Percentiles rank a stretch among this genome's conserved stretches.
These are phyloP conservation scores for Arvicola amphibius DNA, from an alignment of 2,797 vertebrate genomes.

Conservation along the genomic window DNA sequence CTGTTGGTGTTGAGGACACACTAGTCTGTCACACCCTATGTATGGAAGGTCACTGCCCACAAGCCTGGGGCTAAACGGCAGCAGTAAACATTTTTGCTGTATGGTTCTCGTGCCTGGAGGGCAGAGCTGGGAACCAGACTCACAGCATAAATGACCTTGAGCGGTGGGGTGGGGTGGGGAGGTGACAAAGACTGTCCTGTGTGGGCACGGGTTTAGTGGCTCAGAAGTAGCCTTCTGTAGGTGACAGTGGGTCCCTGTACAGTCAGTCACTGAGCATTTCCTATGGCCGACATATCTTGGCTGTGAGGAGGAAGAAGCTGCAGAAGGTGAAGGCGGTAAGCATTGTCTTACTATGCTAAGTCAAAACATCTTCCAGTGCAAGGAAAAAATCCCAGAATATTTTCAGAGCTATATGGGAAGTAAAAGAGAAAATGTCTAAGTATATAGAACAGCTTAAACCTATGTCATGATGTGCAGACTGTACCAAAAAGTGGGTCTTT, in stretches of 20 bases:
- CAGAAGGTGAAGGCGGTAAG: neutral
- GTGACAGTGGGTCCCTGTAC: constrained; percentile 71
- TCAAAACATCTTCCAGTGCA: neutral
- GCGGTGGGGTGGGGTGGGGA: neutral
- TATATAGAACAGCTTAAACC: neutral
- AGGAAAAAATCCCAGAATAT: neutral
- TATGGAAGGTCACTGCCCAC: fast-evolving
- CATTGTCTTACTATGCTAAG: neutral
- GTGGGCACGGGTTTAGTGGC: constrained; percentile 60
- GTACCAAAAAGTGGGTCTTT: neutral
- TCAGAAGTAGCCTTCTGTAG: constrained; percentile 80
- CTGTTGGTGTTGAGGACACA: neutral
- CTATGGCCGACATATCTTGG: neutral
- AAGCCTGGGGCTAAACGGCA: fast-evolving
- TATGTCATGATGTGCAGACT: neutral
- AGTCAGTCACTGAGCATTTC: constrained; percentile 18
- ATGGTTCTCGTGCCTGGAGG: neutral
- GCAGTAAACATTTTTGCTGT: fast-evolving
- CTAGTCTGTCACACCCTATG: neutral
- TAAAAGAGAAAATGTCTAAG: neutral
- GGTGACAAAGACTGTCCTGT: constrained; percentile 59
- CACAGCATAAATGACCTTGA: constrained; percentile 84
- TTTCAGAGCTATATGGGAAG: neutral
- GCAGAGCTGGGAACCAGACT: neutral
- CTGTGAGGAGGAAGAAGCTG: neutral